Evolutionary conservation across 2,888 invertebrate species (phyloP).

Genomic region (Atrina japonica): DNA sequence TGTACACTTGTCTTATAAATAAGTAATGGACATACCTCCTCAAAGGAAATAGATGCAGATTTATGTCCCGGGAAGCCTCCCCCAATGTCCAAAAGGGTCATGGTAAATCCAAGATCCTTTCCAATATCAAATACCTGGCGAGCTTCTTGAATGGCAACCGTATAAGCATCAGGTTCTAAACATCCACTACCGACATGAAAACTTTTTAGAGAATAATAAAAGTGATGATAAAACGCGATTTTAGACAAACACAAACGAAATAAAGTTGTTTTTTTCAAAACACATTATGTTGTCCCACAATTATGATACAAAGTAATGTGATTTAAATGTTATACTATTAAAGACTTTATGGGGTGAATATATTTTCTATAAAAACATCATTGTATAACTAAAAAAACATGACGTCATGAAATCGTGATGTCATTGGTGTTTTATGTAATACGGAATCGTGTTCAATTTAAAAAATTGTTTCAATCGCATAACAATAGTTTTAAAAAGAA

Average conservation of each 20-base stretch:
- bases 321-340: too few relatives aligned
- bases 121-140: conserved; percentile 89
- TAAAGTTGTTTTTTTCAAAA: neutral
- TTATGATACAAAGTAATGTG: neutral
- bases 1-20: too few relatives aligned
- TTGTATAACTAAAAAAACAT: too few relatives aligned
- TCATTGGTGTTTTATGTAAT: too few relatives aligned
- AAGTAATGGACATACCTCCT: conserved; percentile 83
- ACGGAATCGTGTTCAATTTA: too few relatives aligned
- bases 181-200: conserved; percentile 98
- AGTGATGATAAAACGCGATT: neutral
- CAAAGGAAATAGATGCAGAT: conserved; percentile 85
- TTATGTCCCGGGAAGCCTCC: conserved; percentile 92
- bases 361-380: too few relatives aligned
- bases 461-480: too few relatives aligned
- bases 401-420: too few relatives aligned
- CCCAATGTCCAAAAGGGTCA: conserved; percentile 92
- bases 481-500: too few relatives aligned
- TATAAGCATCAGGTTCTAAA: conserved; percentile 89
- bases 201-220: conserved; percentile 81
- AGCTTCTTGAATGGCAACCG: conserved; percentile 88
- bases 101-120: conserved; percentile 87
- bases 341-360: too few relatives aligned
- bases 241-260: too few relatives aligned
- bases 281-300: neutral